Conservation (phyloP, 2,888 invertebrate species). For the Euphydryas editha region DNA sequence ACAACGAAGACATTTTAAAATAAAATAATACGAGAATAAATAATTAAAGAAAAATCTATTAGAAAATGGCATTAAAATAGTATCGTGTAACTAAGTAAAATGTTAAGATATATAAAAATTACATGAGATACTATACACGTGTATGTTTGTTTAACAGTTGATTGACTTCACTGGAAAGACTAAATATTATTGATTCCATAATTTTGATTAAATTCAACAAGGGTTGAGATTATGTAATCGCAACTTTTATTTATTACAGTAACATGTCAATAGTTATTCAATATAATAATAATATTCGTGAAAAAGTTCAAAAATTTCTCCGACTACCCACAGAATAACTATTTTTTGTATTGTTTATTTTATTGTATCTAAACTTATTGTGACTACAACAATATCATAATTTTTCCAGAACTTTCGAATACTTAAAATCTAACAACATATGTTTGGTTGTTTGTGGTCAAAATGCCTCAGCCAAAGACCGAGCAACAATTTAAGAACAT, state of each 20-base stretch:
- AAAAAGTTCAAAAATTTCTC: constrained; percentile 2
- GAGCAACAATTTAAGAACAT: constrained; percentile 71
- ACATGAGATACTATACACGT: background rate
- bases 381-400: background rate
- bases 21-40: constrained; percentile 10
- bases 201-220: background rate
- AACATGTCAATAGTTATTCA: constrained; percentile 2
- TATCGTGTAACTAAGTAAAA: background rate
- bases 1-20: constrained; percentile 14
- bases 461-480: constrained; percentile 79
- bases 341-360: background rate
- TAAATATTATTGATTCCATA: constrained; percentile 1
- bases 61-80: constrained; percentile 10
- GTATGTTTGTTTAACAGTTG: background rate
- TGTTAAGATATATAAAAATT: background rate
- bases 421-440: constrained; percentile 31
- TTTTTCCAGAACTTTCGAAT: background rate
- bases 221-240: background rate
- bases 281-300: background rate
- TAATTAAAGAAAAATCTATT: constrained; percentile 5
- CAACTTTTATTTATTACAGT: background rate
- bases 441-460: constrained; percentile 61
- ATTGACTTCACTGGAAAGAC: background rate
- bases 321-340: constrained; percentile 6
- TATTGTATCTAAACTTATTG: background rate